Conservation (phyloP, 1,140 invertebrate species). For the Schlechtendalia chinensis region DNA sequence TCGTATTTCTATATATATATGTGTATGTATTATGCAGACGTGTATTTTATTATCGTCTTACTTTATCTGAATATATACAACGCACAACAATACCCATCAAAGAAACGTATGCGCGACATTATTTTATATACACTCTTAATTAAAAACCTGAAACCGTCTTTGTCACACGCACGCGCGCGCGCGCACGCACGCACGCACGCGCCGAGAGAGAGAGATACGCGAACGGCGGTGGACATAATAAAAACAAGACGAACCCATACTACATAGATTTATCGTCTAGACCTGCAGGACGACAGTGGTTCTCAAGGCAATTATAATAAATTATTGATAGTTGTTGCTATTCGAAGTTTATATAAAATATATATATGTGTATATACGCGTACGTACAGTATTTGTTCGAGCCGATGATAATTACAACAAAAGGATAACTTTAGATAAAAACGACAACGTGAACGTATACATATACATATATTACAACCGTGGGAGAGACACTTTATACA, state of each 20-base stretch:
- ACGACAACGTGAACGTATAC: neutral
- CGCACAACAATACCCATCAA: conserved; percentile 48
- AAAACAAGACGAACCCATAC: conserved; percentile 44
- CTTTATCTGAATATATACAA: conserved; percentile 38
- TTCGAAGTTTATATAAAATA: neutral
- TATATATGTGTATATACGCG: neutral
- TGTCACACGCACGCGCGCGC: conserved; percentile 30
- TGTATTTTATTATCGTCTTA: conserved; percentile 43
- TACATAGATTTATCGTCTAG: conserved; percentile 49
- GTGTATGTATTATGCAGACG: neutral
- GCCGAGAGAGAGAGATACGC: no score
- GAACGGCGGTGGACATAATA: conserved; percentile 45
- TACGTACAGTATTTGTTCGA: neutral
- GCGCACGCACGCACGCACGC: neutral
- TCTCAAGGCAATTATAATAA: conserved; percentile 49
- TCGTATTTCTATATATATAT: no score
- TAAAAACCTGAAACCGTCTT: conserved; percentile 49
- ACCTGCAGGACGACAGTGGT: conserved; percentile 45
- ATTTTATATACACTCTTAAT: conserved; percentile 47
- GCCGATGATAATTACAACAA: conserved; percentile 34
- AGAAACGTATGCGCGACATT: conserved; percentile 45
- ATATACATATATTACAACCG: conserved; percentile 6
- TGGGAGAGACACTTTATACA: conserved; percentile 31
- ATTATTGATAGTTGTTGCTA: conserved; percentile 49
- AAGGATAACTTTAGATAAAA: conserved; percentile 28